phyloP scores from a whole-genome alignment of 64 coral and sea anemone genomes.

The Astreopora myriophthalma region DNA sequence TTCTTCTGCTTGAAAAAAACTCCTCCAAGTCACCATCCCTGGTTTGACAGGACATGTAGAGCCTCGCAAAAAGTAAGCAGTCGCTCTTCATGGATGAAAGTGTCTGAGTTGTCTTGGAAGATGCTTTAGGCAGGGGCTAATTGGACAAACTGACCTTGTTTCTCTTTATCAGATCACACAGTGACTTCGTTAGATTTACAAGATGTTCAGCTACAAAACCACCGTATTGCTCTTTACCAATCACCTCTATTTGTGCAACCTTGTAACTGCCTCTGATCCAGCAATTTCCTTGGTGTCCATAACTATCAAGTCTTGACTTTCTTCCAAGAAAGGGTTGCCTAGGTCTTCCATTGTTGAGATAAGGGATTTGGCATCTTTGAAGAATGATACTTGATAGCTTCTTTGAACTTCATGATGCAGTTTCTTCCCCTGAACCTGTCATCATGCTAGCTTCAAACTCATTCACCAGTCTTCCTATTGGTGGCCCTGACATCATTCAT shows the following conservation, averaged over 20 bases:
- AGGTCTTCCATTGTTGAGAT: conserved; percentile 16
- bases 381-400: conserved; percentile 28
- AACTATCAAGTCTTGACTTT: conserved; percentile 16
- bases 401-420: conserved; percentile 49
- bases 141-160: conserved; percentile 3
- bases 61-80: background rate
- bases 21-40: background rate
- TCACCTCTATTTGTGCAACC: conserved; percentile 11
- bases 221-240: conserved; percentile 39
- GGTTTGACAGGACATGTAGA: background rate
- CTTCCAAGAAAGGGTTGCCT: conserved; percentile 23
- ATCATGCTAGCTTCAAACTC: conserved; percentile 13
- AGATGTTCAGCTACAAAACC: conserved; percentile 36
- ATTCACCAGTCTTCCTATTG: conserved; percentile 49
- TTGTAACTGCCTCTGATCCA: background rate
- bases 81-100: conserved; percentile 60
- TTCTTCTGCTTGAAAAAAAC: background rate
- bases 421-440: background rate
- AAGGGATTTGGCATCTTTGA: conserved; percentile 38
- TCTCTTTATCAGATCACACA: background rate
- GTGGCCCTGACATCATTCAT: conserved; percentile 62
- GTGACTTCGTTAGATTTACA: background rate
- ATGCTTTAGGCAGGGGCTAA: background rate
- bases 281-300: conserved; percentile 49
- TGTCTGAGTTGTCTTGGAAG: background rate